These are phyloP conservation scores for Tholera decimalis DNA, from an alignment of 2,888 invertebrate genomes.

Conservation along the genomic window DNA sequence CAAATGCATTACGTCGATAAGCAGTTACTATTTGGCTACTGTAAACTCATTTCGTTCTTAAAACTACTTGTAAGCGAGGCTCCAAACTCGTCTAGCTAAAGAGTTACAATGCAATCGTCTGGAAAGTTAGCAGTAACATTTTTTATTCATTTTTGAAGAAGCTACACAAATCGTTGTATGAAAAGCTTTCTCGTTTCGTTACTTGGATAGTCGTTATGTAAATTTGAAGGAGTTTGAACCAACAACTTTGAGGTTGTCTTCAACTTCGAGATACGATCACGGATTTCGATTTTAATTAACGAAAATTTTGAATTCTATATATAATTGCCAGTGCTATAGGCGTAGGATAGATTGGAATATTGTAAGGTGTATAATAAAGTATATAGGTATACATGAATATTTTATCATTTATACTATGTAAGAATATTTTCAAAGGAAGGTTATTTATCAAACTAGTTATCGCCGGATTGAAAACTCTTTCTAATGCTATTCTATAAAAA, in stretches of 20 bases:
- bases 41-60: slow-evolving; percentile 37
- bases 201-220: slow-evolving; percentile 40
- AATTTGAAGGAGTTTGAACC: slow-evolving; percentile 43
- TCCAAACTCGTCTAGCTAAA: slow-evolving; percentile 44
- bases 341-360: too few species aligned
- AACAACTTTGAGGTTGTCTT: slow-evolving; percentile 40
- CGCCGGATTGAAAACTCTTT: too few species aligned
- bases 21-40: slow-evolving; percentile 21
- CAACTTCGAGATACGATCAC: slow-evolving; percentile 36
- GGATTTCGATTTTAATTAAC: slow-evolving; percentile 47
- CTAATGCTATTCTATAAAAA: too few species aligned
- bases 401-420: too few species aligned
- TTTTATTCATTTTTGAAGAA: slow-evolving; percentile 50
- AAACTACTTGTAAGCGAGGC: slow-evolving; percentile 44
- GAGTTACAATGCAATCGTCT: slow-evolving; percentile 71
- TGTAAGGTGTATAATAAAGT: too few species aligned
- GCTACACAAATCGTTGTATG: slow-evolving; percentile 41
- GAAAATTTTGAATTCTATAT: slow-evolving; percentile 20
- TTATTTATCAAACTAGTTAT: neutral
- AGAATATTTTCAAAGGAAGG: neutral
- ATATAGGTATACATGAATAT: too few species aligned
- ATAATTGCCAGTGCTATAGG: neutral
- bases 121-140: slow-evolving; percentile 71
- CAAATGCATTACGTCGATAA: slow-evolving; percentile 29
- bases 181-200: slow-evolving; percentile 44